Base-by-base conservation (phyloP, 1,140 invertebrate genomes). In the Andrena cerasifolii region DNA sequence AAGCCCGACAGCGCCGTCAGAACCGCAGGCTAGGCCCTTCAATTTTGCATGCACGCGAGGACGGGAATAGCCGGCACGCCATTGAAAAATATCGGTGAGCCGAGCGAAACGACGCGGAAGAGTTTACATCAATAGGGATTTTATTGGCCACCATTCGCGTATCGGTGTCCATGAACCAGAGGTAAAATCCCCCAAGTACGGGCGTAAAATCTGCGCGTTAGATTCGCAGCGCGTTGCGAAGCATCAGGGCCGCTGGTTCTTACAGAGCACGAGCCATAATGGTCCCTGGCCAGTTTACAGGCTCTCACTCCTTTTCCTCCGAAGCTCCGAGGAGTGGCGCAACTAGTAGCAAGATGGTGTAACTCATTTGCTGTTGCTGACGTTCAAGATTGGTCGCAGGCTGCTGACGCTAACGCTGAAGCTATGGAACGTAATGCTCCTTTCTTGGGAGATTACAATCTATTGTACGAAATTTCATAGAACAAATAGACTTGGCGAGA, bases 111-210 rank as follows among this genome's bases (percentile, higher is more conserved):
- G 31, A 49, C 16, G 40, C 31, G 47, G 67, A 82, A 61, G 66
- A 66, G 31, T 71, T 77, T 61, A 47, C 67, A 66, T 77, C 61
- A 66, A 80, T 82, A 43, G 65, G 53, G 80, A 66, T 68, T 59
- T 80, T 72, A 82, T 76, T 70, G 53, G 80, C 70, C 73, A n/a
- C 8, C 14, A 8, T 0, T 0, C 31, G 5, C 18, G 56, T 49
- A 59, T 47, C 59, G 18, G n/a, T 45, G 67, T 51, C 45, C 53
- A 1, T 3, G 31, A 6, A 3, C 2, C 45, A 26, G 18, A 26
- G 36, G 65, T n/a, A n/a, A 49, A 47, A 33, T 33, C 36, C 51
- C 56, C 26, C 8, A 49, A 49, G 61, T 45, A 3, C 28, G 31
- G n/a, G 26, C 24, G 8, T 49, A 58, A 77, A 80, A 77, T 51